Evolutionary conservation across 2,888 invertebrate genomes (phyloP).

Genomic region (Microctonus brassicae): DNA sequence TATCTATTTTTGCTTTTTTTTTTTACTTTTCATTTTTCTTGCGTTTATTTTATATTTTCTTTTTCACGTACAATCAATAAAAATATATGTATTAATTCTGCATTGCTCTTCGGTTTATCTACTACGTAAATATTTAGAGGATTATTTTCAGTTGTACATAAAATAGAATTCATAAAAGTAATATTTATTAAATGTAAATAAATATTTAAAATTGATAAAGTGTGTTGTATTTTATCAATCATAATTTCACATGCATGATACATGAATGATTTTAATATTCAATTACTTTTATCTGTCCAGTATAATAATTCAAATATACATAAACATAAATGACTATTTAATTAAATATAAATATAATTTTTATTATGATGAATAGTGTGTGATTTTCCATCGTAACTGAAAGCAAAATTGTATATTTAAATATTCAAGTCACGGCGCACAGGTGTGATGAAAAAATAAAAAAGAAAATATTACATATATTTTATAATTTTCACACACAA

Average conservation of each 20-base stretch:
- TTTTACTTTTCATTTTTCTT: no score
- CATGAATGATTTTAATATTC: no score
- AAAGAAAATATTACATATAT: neutral
- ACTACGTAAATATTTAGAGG: neutral
- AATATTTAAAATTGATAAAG: neutral
- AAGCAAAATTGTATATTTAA: neutral
- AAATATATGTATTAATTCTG: no score
- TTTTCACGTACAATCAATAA: neutral
- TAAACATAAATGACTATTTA: no score
- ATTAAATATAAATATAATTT: no score
- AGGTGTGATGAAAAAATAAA: neutral
- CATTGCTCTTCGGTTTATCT: no score
- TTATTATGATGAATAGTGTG: neutral
- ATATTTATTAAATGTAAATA: neutral
- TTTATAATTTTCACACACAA: neutral
- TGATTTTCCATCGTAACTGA: neutral
- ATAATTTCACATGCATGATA: no score
- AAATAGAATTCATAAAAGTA: neutral
- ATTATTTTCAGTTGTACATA: neutral
- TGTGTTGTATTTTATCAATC: no score
- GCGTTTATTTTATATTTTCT: neutral
- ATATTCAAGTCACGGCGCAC: neutral
- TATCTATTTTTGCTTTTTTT: no score
- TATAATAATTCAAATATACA: no score
- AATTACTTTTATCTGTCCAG: no score